Evolutionary conservation across 35 echinoderm and acorn worm genomes (phyloP), one percentile per base, ranked within the genome.

Genomic region (Hemicentrotus pulcherrimus): DNA sequence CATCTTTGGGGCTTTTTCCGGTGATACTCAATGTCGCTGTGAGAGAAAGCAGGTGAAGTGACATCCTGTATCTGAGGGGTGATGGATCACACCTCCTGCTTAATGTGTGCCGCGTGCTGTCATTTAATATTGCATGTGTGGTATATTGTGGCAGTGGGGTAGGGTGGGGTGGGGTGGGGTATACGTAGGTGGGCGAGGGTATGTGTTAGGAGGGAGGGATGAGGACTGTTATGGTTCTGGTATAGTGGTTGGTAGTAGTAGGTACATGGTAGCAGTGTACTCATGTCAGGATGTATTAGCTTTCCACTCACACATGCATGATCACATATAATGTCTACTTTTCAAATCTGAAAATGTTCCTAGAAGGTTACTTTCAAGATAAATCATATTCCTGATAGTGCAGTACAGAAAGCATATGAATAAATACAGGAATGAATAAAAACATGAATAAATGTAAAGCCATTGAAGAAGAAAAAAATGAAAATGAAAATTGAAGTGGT

Each of bases 1-100:
- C 65, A 78, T 78, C 32, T 33, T 90, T 90, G 32, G 88, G 88
- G 46, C 46, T 90, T 90, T 46, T 90, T 90, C 88, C 88, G 88
- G 88, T 35, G 88, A 2, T 78, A 9, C 46, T 90, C 88, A 32
- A 32, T 90, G 88, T 35, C 88, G 16, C 31, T 32, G 88, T 11
- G 88, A 47, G 88, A 90, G 88, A 18, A 32, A 45, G 88, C 88
- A 90, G 88, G 88, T 90, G 88, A 90, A 18, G 11, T 47, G 88
- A 90, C 88, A 90, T 90, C 88, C 88, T 90, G 46, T 0, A 90
- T 33, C 88, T 32, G 32, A 33, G 15, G 88, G 88, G 32, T 90
- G 88, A 90, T 90, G 88, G 88, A 90, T 90, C 88, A 90, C 88
- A 90, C 88, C 88, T 90, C 9, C 31, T 45, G 88, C 88, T 90